Base-by-base conservation (phyloP, 2,797 vertebrate species). In the Menidia menidia region DNA sequence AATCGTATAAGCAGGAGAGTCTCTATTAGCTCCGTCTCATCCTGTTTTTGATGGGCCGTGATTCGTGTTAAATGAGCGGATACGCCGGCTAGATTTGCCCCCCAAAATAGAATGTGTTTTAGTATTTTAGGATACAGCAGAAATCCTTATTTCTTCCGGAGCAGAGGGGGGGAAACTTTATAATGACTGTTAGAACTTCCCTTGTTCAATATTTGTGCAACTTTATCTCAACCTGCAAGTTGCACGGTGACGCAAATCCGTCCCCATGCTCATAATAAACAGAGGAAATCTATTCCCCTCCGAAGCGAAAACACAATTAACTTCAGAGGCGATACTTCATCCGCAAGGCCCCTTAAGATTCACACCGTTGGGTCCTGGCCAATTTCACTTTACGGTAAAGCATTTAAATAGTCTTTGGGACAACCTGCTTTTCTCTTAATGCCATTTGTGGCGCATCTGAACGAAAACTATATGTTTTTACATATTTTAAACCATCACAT, bases 61-160 rank as follows among this genome's bases (percentile, higher is more conserved):
- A 94, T 95, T 94, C 94, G 81, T 87, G 91, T 93, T 96, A 97
- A 97, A 98, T 96, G 96, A 97, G 95, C 97, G 97, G 97, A 98
- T 97, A 86, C 95, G 94, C 95, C 96, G 96, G 96, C 92, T 89
- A 95, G 94, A 97, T 96, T 93, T 91, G 87, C 87, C 94, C 94
- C 94, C 92, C 89, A 95, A 89, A 98, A 98, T 99, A 99, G 97
- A 96, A 94, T 81, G 91, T 89, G 93, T 88, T 95, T 94, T 88
- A 94, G 95, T 98, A 98, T 98, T 98, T 98, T 97, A 96, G 95
- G 97, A 96, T 95, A 94, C 96, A 95, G 95, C 96, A 95, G 94
- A 96, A 97, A 96, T 97, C 95, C 95, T 96, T 97, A 96, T 98
- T 98, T 99, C 97, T 98, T 98, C 97, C 96, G 96, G 96, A 93